Evolutionary conservation across 2,113 vertebrate genomes (phyloP), one percentile per base, ranked within the genome.

Genomic region (Parus major): DNA sequence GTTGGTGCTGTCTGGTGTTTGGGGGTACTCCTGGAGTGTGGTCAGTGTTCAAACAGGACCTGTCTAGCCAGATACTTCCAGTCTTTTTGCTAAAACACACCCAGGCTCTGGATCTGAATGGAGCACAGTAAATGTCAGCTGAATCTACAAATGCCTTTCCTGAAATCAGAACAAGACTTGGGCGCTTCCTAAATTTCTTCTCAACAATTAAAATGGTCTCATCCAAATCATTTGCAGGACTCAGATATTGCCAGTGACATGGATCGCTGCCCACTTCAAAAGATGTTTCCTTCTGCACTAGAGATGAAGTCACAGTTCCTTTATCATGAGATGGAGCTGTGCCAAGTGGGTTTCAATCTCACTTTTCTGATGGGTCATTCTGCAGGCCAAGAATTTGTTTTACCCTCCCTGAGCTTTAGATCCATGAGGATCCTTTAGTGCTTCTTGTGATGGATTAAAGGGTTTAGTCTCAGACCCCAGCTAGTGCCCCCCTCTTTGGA

Each of bases 1-100:
- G 87, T 50, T 82, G 89, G 88, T n/a, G 39, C 35, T 70, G 59
- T 69, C 82, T 90, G 95, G 28, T 57, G 61, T 80, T 92, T 75
- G 15, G 18, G 57, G 52, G 36, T 86, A 28, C 50, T 57, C 57
- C 73, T 91, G 73, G 59, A 90, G 82, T 65, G 35, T 76, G 71
- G 78, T 91, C 78, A 69, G 70, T n/a, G 59, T 36, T 72, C 84
- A 82, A 53, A 76, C 23, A 71, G n/a, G 47, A 92, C 61, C 70
- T 61, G 49, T 90, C 71, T 76, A 56, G 61, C 25, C 78, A 68
- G 72, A 55, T 10, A 41, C 28, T 76, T 85, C 57, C 49, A 68
- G 39, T 12, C 4, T 19, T 85, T 80, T 68, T 79, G 29, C 31
- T 59, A 17, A 61, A 93, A 65, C 57, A 65, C 24, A 50, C 5